Conservation (phyloP, 2,888 invertebrate genomes). For the Trichopria drosophilae region DNA sequence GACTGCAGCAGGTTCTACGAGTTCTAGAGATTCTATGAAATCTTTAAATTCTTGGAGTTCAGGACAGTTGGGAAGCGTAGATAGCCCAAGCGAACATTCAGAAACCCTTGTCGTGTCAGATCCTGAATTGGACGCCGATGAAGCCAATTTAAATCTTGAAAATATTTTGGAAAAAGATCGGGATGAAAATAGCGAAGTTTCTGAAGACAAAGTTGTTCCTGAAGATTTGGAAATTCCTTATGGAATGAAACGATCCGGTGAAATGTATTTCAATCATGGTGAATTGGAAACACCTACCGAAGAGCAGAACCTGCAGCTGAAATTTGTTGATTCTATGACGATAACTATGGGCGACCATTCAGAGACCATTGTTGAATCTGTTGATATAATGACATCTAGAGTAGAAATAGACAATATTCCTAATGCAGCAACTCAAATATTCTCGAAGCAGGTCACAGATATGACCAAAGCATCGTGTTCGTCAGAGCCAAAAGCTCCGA, state of each 20-base stretch:
- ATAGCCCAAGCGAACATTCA: slow-evolving; percentile 82
- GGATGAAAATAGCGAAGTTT: slow-evolving; percentile 42
- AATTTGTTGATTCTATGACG: slow-evolving; percentile 48
- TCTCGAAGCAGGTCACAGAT: too few relatives aligned
- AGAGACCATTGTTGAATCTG: slow-evolving; percentile 56
- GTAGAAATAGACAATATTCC: slow-evolving; percentile 60
- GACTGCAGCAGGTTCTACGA: slow-evolving; percentile 84
- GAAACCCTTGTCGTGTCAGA: slow-evolving; percentile 91
- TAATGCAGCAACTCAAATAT: slow-evolving; percentile 63
- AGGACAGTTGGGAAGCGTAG: slow-evolving; percentile 84
- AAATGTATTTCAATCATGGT: slow-evolving; percentile 83
- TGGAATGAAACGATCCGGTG: slow-evolving; percentile 83
- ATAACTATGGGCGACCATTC: slow-evolving; percentile 55
- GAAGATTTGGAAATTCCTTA: slow-evolving; percentile 59
- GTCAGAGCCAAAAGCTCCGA: too few relatives aligned
- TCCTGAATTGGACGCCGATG: slow-evolving; percentile 71
- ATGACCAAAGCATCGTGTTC: too few relatives aligned
- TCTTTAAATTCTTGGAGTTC: slow-evolving; percentile 88
- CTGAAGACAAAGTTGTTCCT: slow-evolving; percentile 49
- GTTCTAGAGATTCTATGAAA: slow-evolving; percentile 87
- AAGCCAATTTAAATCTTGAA: slow-evolving; percentile 63
- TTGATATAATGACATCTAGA: slow-evolving; percentile 61
- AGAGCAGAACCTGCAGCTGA: slow-evolving; percentile 32
- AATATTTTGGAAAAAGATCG: slow-evolving; percentile 56
- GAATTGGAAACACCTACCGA: slow-evolving; percentile 56